phyloP scores from a whole-genome alignment of 2,113 vertebrate genomes.

The Thalassarche chlororhynchos region DNA sequence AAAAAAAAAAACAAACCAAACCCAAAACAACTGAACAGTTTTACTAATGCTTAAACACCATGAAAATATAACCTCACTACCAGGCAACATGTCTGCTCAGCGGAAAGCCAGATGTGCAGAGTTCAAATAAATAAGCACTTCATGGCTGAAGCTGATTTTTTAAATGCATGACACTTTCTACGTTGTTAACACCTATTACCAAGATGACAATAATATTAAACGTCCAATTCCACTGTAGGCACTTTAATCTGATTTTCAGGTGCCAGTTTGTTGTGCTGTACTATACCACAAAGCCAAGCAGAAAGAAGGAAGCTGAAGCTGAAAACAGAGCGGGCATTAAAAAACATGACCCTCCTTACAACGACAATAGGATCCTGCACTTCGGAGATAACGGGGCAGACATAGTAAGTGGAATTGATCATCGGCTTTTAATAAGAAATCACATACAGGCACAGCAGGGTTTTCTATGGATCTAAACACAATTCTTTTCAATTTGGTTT shows the following conservation, averaged over 20 bases:
- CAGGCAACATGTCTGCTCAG: neutral
- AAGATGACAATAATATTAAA: neutral
- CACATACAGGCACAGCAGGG: rapidly evolving
- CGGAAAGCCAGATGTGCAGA: neutral
- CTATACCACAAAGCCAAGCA: neutral
- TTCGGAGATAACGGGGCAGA: neutral
- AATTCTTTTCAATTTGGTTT: neutral
- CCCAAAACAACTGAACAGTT: neutral
- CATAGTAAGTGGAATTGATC: neutral
- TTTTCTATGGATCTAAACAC: neutral
- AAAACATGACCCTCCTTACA: neutral
- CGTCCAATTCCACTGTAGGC: neutral
- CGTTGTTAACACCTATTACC: neutral
- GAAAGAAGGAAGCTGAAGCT: neutral
- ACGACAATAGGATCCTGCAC: neutral
- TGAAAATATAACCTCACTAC: neutral
- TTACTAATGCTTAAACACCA: neutral
- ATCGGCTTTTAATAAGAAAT: neutral
- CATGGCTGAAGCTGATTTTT: neutral
- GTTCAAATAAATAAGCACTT: neutral
- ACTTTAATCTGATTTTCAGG: neutral
- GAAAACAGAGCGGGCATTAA: neutral
- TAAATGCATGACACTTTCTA: neutral
- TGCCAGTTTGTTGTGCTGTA: neutral
- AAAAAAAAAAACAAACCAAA: neutral